These are phyloP conservation scores for Phalacrocorax brasilianus DNA, from an alignment of 2,113 vertebrate genomes.

Conservation along the genomic window DNA sequence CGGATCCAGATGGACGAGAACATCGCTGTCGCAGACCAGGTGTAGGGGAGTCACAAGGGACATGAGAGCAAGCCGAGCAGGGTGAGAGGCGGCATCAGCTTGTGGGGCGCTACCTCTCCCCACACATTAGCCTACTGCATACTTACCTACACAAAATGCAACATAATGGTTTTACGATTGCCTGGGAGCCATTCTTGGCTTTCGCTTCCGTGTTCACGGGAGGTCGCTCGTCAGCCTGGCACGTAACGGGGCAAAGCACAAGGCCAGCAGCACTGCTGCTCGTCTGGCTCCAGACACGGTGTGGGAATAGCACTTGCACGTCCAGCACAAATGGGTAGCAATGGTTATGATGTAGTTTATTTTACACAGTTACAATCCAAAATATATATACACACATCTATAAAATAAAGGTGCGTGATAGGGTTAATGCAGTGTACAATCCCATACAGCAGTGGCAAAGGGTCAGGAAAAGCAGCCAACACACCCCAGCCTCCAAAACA, in stretches of 20 bases:
- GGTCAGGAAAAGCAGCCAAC: background rate
- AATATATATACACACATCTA: background rate
- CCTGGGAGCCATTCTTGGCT: background rate
- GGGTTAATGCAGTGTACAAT: background rate
- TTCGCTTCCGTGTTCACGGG: rapidly evolving
- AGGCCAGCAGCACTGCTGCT: background rate
- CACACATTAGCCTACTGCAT: background rate
- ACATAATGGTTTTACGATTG: rapidly evolving
- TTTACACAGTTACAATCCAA: conserved; percentile 25
- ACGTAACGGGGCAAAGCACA: background rate
- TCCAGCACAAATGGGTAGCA: background rate
- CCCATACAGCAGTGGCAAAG: background rate
- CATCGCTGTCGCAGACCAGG: background rate
- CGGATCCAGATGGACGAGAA: background rate
- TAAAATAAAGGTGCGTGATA: background rate
- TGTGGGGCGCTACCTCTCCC: no score
- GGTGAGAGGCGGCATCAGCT: rapidly evolving
- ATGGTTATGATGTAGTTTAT: background rate
- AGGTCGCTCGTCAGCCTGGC: background rate
- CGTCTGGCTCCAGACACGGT: rapidly evolving
- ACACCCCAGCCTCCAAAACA: background rate
- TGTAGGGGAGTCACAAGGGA: rapidly evolving
- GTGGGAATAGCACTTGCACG: background rate
- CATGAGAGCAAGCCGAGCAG: background rate
- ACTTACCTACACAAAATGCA: background rate